Evolutionary conservation across 37 sponge, comb jelly and placozoan genomes (phyloP).

Genomic region (Hexactinellida sp.): DNA sequence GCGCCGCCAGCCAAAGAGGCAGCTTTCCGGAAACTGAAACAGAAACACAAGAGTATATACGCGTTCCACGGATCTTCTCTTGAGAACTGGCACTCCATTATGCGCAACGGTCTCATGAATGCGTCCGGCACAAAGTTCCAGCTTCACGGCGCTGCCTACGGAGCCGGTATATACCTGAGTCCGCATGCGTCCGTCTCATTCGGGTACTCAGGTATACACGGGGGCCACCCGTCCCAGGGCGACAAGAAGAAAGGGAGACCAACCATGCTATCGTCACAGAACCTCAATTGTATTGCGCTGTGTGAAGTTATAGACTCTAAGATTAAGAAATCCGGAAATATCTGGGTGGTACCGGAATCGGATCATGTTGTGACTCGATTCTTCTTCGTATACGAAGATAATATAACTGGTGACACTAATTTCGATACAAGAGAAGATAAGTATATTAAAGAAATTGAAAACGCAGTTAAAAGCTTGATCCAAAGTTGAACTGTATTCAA

Average conservation of each 20-base stretch:
- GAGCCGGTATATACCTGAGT: constrained; percentile 62
- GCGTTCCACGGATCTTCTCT: constrained; percentile 71
- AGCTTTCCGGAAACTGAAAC: constrained; percentile 40
- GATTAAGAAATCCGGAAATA: constrained; percentile 31
- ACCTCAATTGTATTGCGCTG: constrained; percentile 53
- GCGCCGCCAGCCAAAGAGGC: constrained; percentile 72
- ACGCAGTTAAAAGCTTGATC: constrained; percentile 18
- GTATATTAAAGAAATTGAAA: constrained; percentile 28
- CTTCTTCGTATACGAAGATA: constrained; percentile 55
- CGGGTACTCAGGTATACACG: constrained; percentile 29
- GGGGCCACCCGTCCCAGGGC: neutral
- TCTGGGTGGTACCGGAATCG: constrained; percentile 53
- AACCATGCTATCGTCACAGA: neutral
- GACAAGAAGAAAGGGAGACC: neutral
- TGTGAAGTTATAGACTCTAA: constrained; percentile 47
- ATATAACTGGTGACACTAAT: neutral
- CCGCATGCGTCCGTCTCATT: constrained; percentile 43
- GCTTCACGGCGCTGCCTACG: constrained; percentile 60
- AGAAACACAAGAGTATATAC: constrained; percentile 39
- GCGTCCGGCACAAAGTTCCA: constrained; percentile 67
- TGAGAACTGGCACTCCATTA: constrained; percentile 75
- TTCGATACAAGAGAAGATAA: constrained; percentile 14
- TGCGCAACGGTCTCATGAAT: constrained; percentile 66
- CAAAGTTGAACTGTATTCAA: neutral
- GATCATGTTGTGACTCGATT: constrained; percentile 69